phyloP scores from a whole-genome alignment of 2,113 vertebrate genomes.

The Indicator maculatus region DNA sequence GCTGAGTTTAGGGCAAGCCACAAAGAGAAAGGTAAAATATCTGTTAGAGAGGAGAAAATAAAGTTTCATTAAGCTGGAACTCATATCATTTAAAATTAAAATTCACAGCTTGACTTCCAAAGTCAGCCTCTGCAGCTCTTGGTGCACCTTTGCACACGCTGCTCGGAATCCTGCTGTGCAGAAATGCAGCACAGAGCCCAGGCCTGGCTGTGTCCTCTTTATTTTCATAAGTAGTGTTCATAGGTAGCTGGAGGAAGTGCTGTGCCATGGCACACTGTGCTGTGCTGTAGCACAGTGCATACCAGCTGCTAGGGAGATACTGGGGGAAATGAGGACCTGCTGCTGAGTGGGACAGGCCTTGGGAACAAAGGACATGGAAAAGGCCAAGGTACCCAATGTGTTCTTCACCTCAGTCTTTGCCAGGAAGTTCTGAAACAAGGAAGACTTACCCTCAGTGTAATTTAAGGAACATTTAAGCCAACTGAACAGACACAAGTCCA shows the following conservation, averaged over 20 bases:
- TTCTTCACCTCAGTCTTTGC: neutral
- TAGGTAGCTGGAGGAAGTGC: neutral
- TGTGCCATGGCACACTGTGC: accelerated
- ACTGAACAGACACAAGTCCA: neutral
- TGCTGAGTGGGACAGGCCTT: neutral
- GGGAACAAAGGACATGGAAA: neutral
- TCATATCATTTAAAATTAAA: slow-evolving; percentile 20
- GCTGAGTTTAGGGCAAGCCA: neutral
- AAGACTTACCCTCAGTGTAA: neutral
- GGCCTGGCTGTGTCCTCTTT: neutral
- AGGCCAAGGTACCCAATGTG: neutral
- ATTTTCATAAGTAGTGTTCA: neutral
- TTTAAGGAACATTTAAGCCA: neutral
- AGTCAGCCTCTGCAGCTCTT: slow-evolving; percentile 9
- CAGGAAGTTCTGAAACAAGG: neutral
- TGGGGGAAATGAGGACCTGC: neutral
- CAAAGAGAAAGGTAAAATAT: slow-evolving; percentile 18
- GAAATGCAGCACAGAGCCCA: neutral
- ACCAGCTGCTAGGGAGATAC: neutral
- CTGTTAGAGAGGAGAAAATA: slow-evolving; percentile 11
- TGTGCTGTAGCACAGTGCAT: neutral
- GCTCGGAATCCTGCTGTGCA: neutral
- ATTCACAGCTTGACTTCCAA: slow-evolving; percentile 22
- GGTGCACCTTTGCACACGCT: neutral
- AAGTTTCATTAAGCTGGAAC: neutral